Evolutionary conservation across 2,888 invertebrate species (phyloP).

Genomic region (Cataglyphis livida): DNA sequence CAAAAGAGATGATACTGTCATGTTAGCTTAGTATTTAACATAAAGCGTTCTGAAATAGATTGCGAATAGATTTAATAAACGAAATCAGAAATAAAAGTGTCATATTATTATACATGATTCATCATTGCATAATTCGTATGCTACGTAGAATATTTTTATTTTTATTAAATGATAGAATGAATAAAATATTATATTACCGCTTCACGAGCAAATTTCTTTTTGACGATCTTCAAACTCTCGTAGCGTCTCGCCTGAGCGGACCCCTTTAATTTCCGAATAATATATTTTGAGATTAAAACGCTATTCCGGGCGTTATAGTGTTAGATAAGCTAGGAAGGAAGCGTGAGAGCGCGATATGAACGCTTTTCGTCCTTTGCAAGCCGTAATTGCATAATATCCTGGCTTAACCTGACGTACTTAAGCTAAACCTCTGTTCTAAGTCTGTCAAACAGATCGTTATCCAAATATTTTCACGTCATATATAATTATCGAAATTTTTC

Average conservation of each 20-base stretch:
- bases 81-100: not conserved
- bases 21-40: not conserved
- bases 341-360: constrained; percentile 62
- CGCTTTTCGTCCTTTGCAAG: constrained; percentile 60
- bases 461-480: constrained; percentile 68
- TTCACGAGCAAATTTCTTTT: constrained; percentile 3
- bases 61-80: not conserved
- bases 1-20: not conserved
- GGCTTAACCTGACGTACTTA: constrained; percentile 80
- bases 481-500: not conserved
- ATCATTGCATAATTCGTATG: not conserved
- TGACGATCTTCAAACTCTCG: constrained; percentile 22
- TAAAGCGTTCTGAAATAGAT: not conserved
- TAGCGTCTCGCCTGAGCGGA: constrained; percentile 3
- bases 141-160: not conserved
- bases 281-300: constrained; percentile 58
- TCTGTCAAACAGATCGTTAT: constrained; percentile 65
- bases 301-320: constrained; percentile 59
- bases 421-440: constrained; percentile 73
- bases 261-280: constrained; percentile 53
- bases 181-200: not conserved
- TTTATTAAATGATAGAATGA: not conserved
- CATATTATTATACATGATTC: not conserved
- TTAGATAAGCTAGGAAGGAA: constrained; percentile 47
- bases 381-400: constrained; percentile 75